Percentiles rank a stretch among this genome's conserved stretches.
Evolutionary conservation across 2,113 vertebrate genomes (phyloP).

Genomic region (Neolamprologus fasciatus): DNA sequence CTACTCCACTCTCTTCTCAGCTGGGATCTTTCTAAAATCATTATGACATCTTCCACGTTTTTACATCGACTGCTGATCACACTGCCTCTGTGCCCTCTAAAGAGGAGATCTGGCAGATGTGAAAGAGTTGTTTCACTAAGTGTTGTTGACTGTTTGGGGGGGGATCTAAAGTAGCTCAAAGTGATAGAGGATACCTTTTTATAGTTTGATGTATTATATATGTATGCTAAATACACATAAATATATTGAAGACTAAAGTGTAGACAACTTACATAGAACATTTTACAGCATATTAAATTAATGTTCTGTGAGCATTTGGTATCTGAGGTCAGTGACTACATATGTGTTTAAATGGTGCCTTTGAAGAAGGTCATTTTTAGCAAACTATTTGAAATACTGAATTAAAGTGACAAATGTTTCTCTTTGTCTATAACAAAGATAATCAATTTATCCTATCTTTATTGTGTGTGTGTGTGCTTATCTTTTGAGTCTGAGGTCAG

Average conservation of each 20-base stretch:
- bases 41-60: background rate
- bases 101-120: background rate
- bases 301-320: background rate
- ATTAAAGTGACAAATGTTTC: background rate
- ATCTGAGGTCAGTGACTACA: background rate
- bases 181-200: background rate
- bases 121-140: background rate
- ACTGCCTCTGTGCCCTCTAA: background rate
- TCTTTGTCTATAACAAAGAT: background rate
- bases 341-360: background rate
- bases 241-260: background rate
- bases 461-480: background rate
- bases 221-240: background rate
- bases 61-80: background rate
- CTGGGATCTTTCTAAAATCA: constrained; percentile 23
- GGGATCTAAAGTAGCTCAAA: background rate
- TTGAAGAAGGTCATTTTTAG: background rate
- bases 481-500: background rate
- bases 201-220: background rate
- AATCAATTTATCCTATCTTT: background rate
- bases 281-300: background rate
- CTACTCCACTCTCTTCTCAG: background rate
- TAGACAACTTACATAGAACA: background rate
- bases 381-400: background rate
- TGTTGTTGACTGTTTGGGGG: background rate